Percentiles rank a stretch among this genome's conserved stretches.
Conservation (phyloP, 2,888 invertebrate species). For the Ornithoptera priamus region DNA sequence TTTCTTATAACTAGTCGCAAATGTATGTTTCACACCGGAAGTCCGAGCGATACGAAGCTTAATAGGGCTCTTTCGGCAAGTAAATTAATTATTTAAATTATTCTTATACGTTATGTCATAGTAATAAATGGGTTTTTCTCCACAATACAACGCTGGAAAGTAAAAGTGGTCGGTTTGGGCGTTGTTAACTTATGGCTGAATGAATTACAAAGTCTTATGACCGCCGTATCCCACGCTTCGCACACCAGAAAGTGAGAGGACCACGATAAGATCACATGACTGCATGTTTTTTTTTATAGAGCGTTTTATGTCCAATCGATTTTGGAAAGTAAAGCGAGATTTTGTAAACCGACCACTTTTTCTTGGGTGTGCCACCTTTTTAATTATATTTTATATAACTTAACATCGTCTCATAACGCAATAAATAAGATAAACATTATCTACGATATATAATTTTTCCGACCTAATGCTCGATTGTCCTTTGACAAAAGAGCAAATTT, state of each 20-base stretch:
- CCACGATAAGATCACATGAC: constrained; percentile 36
- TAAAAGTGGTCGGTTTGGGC: constrained; percentile 73
- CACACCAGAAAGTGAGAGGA: constrained; percentile 70
- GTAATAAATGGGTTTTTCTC: constrained; percentile 38
- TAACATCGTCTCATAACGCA: no score
- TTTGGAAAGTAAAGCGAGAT: constrained; percentile 28
- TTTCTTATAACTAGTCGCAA: no score
- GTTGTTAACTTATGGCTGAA: constrained; percentile 53
- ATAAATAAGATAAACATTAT: no score
- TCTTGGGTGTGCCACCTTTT: constrained; percentile 8
- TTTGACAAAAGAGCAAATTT: no score
- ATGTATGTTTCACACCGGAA: no score
- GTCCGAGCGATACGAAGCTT: no score
- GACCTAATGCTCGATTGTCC: no score
- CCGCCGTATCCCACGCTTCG: constrained; percentile 44
- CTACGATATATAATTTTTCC: no score
- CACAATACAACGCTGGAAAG: constrained; percentile 53
- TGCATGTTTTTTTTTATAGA: constrained; percentile 14
- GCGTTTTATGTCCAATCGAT: constrained; percentile 20
- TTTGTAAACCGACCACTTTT: constrained; percentile 16
- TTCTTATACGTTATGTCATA: constrained; percentile 44
- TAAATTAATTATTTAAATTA: constrained; percentile 9
- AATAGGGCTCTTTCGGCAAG: neutral
- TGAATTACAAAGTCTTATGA: constrained; percentile 52
- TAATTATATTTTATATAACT: constrained; percentile 15